A percentile compares a stretch with the other conserved stretches of the same genome.
phyloP scores from a whole-genome alignment of 2,113 vertebrate genomes.

The Phrynosoma blainvillii region DNA sequence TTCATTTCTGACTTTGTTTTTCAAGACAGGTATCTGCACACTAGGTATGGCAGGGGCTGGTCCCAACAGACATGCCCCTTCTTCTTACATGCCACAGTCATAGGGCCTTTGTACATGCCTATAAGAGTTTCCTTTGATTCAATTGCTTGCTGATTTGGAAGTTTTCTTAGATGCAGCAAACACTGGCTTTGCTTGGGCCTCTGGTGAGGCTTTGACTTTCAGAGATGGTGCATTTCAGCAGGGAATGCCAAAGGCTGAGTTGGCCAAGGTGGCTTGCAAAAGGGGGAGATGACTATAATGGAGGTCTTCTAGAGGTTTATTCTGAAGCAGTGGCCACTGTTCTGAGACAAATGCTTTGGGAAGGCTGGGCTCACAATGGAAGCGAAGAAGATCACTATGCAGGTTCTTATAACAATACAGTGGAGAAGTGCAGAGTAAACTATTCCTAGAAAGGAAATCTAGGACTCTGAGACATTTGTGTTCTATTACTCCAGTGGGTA shows the following conservation, averaged over 20 bases:
- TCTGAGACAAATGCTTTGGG: background rate
- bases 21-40: background rate
- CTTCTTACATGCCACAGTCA: background rate
- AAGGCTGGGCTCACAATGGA: background rate
- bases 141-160: background rate
- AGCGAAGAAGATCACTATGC: background rate
- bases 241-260: background rate
- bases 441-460: background rate
- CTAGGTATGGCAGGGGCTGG: background rate
- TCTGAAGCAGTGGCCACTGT: background rate
- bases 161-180: background rate
- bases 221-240: background rate
- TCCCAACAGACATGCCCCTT: background rate
- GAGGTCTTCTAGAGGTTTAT: background rate
- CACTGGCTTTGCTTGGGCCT: background rate
- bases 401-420: background rate
- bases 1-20: background rate
- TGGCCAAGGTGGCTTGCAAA: rapidly evolving
- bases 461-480: background rate
- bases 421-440: background rate
- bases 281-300: background rate
- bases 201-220: background rate
- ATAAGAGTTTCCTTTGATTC: background rate
- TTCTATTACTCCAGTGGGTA: background rate
- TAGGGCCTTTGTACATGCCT: background rate